phyloP scores from a whole-genome alignment of 2,113 vertebrate species.

The Drymodes brunneopygia region DNA sequence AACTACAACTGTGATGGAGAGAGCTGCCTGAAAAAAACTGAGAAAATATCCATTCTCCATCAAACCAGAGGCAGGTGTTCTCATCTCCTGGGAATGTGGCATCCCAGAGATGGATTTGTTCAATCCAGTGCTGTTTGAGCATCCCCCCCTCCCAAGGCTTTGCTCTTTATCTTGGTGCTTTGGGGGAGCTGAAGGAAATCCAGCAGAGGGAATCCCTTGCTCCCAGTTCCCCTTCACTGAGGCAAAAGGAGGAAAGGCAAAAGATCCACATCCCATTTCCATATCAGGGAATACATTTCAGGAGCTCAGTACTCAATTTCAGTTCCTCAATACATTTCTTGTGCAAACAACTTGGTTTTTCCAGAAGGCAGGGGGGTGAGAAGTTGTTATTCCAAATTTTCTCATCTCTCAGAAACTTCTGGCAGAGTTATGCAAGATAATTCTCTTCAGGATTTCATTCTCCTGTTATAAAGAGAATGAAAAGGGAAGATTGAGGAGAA shows the following conservation, averaged over 20 bases:
- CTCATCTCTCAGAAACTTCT: not conserved
- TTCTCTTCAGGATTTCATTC: not conserved
- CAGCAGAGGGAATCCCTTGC: not conserved
- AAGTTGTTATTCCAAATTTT: not conserved
- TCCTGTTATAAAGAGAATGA: not conserved
- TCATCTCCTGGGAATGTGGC: not conserved
- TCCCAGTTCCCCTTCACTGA: not conserved
- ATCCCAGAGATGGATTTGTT: not conserved
- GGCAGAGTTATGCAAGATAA: not conserved
- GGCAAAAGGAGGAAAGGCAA: not conserved
- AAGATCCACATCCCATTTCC: not conserved
- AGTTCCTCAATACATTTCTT: not conserved
- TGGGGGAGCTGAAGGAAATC: not conserved
- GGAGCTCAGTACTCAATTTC: too few species aligned
- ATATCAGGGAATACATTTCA: not conserved
- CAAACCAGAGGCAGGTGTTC: not conserved
- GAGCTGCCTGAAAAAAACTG: not conserved
- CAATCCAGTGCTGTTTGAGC: not conserved
- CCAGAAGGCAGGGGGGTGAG: not conserved
- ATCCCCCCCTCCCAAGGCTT: not conserved
- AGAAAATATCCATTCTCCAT: not conserved
- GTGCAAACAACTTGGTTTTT: accelerated
- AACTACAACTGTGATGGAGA: not conserved
- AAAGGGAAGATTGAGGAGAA: not conserved
- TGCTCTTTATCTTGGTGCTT: not conserved